Evolutionary conservation across 2,888 invertebrate species (phyloP), one percentile per base, ranked within the genome.

Genomic region (Ceratothoa steindachneri): DNA sequence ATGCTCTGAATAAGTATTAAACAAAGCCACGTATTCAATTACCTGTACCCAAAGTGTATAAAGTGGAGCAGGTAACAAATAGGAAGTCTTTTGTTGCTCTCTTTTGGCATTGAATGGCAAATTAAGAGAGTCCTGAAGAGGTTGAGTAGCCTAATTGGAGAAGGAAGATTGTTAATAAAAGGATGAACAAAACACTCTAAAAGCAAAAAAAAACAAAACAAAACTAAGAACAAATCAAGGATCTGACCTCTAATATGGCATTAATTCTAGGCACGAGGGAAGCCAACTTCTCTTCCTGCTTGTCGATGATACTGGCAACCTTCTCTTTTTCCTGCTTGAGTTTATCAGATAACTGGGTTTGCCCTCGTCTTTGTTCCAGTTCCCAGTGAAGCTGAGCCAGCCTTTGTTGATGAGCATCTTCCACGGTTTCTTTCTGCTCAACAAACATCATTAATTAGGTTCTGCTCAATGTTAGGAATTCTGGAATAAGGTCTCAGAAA

Each of bases 21-120:
- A 51, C 15, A 51, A 15, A 51, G 51, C 51, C 15, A 15, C 15
- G 9, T n/a, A n/a, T n/a, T n/a, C n/a, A n/a, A n/a, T 53, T 12
- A 79, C 79, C 79, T 79, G 79, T 12, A 79, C 75, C 79, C 79
- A 79, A 24, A 79, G 74, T 12, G 79, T 79, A 64, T 79, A 79
- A n/a, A 79, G 72, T 7, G 79, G 76, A 64, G 73, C 72, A 30
- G 79, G 79, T 7, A 79, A 66, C 4, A 79, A 72, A 52, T 76
- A 74, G 0, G 74, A 76, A 19, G 74, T 73, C 30, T 73, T 71
- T 53, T 76, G 76, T 27, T 79, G 79, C 22, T 74, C 73, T 30
- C 72, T 74, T 71, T 72, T 74, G 7, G 79, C 76, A 65, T 76
- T 72, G n/a, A 79, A 67, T 19, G 76, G 76, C 30, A 79, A 29